Evolutionary conservation across 2,113 vertebrate genomes (phyloP).

Genomic region (Leucosticte australis): DNA sequence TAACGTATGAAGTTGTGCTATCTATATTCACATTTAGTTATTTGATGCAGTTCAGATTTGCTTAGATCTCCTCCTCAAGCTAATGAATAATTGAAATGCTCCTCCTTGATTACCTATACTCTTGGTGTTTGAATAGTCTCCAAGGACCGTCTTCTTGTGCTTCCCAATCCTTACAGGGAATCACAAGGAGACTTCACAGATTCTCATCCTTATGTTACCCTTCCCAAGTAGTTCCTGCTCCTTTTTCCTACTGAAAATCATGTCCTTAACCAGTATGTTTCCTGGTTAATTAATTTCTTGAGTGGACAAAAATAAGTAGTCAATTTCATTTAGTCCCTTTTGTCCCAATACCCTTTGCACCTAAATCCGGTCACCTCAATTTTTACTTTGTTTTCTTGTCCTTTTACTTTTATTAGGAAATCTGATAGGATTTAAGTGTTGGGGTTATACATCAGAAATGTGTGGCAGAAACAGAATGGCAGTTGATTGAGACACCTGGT

Average conservation of each 20-base stretch:
- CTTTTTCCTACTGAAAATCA: neutral
- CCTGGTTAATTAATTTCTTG: neutral
- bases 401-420: neutral
- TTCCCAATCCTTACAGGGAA: neutral
- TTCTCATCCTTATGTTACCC: neutral
- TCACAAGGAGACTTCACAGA: neutral
- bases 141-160: neutral
- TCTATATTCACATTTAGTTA: neutral
- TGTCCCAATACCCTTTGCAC: neutral
- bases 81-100: constrained; percentile 27
- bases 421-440: neutral
- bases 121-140: neutral
- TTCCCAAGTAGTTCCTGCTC: neutral
- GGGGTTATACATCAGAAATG: neutral
- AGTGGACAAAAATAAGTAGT: neutral
- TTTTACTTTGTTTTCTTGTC: neutral
- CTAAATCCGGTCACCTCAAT: neutral
- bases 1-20: neutral
- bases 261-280: neutral
- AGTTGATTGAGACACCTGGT: neutral
- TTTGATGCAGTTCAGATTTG: neutral
- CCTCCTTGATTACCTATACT: neutral
- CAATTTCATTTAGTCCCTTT: neutral
- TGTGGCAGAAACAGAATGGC: neutral
- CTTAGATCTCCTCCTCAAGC: neutral